Evolutionary conservation across 2,797 vertebrate species (phyloP), one percentile per base, ranked within the genome.

Genomic region (Neoniphon sammara): DNA sequence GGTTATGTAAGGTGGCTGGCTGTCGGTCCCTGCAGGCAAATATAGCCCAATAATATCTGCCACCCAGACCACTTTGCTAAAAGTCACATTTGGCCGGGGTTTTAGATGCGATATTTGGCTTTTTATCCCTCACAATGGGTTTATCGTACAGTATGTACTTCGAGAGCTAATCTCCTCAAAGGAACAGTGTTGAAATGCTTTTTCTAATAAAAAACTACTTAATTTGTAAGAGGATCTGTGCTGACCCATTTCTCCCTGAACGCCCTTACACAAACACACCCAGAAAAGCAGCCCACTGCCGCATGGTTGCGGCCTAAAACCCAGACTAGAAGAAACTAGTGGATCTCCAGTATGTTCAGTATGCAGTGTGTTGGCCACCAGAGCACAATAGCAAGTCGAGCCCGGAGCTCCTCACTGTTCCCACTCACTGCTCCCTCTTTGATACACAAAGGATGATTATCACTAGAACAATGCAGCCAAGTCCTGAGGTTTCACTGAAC

Each of bases 1-100:
- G 83, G 81, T 20, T 68, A 86, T 82, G 86, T 74, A 70, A 85
- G 85, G 85, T 85, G 84, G 77, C 68, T 70, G 62, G 5, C 58
- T 57, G 79, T 23, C 49, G 79, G 81, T 82, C 79, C 67, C 74
- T 1, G 47, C 42, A 2, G 76, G 84, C 44, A 12, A 66, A 61
- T 20, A 46, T 6, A 36, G 50, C 5, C 54, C 1, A 64, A 52
- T 49, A 25, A 50, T 65, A 31, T 72, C 66, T 64, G 58, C 56
- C 53, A 17, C 64, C 27, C 55, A 60, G 39, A 21, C 2, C 0
- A 30, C 36, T 56, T 42, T 11, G 69, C 25, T 46, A 60, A 60
- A 63, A 30, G 63, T 72, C 53, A 58, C 55, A 53, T 69, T 56
- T 50, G 49, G 25, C 23, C n/a, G 12, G 4, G 9, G n/a, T 39